Evolutionary conservation across 2,797 vertebrate species (phyloP), one percentile per base, ranked within the genome.

Genomic region (Oceanodroma leucorhoa): DNA sequence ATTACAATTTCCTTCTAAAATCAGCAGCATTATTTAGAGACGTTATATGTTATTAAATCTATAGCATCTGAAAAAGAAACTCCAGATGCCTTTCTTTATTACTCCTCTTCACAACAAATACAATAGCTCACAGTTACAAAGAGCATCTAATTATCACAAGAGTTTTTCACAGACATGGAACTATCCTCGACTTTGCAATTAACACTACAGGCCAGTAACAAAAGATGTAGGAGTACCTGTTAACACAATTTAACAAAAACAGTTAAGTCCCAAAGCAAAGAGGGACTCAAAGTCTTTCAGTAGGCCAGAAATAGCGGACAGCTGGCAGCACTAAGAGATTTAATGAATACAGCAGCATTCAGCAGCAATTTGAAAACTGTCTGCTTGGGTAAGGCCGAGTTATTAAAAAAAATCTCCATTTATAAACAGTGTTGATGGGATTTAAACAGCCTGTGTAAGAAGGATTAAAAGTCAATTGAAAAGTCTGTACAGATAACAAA

Each of bases 401-500:
- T 94, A 91, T 79, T 92, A 64, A 83, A 79, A 73, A 89, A 67
- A 83, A 38, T 65, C 69, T 76, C 55, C 55, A 55, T 89, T 95
- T 86, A 95, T 82, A 90, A 94, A 90, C 66, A 78, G 66, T 20
- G 36, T 64, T 73, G 85, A 95, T 87, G 66, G 83, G 90, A 94
- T 94, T 94, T 93, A 90, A 91, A 79, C 75, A 87, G 51, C 20
- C 73, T n/a, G 5, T 87, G 45, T 80, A 80, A 84, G 53, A 82
- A 90, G 77, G 80, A 94, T 91, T 94, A 88, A 75, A 90, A 96
- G 77, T 86, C 62, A 96, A 80, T 64, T 92, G 78, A 93, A 91
- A 95, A 84, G 77, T 60, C 88, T 65, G 66, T 79, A 84, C 19
- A 90, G 89, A 94, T 94, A 91, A 90, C 78, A 84, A 88, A 73